Evolutionary conservation across 2,797 vertebrate genomes (phyloP).

Genomic region (Urophycis tenuis): DNA sequence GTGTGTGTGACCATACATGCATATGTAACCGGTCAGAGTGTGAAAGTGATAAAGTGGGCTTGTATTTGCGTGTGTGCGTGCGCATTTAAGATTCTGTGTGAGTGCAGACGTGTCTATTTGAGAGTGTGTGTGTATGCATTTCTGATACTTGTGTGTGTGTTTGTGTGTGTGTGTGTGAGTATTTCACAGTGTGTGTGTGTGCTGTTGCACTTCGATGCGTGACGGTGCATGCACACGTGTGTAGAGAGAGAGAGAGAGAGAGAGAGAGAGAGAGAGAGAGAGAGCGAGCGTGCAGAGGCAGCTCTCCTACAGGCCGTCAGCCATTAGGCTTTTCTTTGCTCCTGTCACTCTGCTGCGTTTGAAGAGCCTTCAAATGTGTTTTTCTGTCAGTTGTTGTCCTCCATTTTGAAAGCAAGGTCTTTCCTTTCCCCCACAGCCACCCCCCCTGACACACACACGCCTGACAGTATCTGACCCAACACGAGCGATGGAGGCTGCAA

Average conservation of each 20-base stretch:
- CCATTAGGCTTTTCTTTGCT: not conserved
- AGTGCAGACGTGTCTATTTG: too few relatives aligned
- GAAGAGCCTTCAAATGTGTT: slow-evolving; percentile 3
- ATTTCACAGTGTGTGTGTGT: too few relatives aligned
- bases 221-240: not conserved
- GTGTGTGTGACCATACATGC: not conserved
- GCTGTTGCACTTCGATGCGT: too few relatives aligned
- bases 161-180: too few relatives aligned
- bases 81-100: too few relatives aligned
- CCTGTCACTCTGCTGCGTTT: not conserved
- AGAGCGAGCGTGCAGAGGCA: not conserved
- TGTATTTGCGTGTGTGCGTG: not conserved
- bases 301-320: not conserved
- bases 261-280: not conserved
- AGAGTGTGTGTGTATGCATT: not conserved
- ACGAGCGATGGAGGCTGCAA: too few relatives aligned
- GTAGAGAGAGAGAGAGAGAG: not conserved
- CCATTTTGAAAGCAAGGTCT: slow-evolving; percentile 4
- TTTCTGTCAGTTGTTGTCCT: not conserved
- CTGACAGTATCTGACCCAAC: too few relatives aligned
- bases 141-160: not conserved
- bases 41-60: not conserved
- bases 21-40: not conserved
- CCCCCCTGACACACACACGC: not conserved
- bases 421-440: not conserved